phyloP scores from a whole-genome alignment of 2,797 vertebrate genomes.

The Rhinichthys osculus region DNA sequence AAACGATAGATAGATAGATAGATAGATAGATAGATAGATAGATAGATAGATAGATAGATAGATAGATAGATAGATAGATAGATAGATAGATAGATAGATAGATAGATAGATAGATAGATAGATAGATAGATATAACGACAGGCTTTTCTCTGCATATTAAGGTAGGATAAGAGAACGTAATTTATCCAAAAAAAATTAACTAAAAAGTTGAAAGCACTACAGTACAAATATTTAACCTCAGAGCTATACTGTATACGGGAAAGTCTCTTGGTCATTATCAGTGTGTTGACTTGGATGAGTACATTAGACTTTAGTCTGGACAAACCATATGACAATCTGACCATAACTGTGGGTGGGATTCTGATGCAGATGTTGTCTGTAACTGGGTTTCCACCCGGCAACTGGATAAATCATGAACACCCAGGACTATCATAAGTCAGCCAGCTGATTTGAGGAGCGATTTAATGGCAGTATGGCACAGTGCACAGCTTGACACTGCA shows the following conservation, averaged over 20 bases:
- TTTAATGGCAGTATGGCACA: conserved; percentile 30
- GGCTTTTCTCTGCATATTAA: not conserved
- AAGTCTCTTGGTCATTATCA: conserved; percentile 8
- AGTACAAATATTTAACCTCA: not conserved
- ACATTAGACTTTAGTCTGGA: conserved; percentile 33
- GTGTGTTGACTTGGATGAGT: not conserved
- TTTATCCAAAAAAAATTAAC: not conserved
- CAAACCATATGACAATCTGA: conserved; percentile 36
- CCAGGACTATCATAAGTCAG: conserved; percentile 35
- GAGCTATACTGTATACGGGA: not conserved
- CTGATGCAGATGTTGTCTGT: conserved; percentile 39
- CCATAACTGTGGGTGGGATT: conserved; percentile 29
- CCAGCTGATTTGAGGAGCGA: conserved; percentile 33
- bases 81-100: not conserved
- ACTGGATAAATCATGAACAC: conserved; percentile 27
- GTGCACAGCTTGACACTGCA: conserved; percentile 34
- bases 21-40: no score
- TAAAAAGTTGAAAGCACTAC: not conserved
- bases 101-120: not conserved
- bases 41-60: not conserved
- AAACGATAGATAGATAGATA: no score
- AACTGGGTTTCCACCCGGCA: conserved; percentile 24
- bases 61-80: not conserved
- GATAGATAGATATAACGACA: not conserved
- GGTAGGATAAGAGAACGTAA: not conserved